These are phyloP conservation scores for Drosophila rellima DNA, from an alignment of 2,888 invertebrate genomes.

Conservation along the genomic window DNA sequence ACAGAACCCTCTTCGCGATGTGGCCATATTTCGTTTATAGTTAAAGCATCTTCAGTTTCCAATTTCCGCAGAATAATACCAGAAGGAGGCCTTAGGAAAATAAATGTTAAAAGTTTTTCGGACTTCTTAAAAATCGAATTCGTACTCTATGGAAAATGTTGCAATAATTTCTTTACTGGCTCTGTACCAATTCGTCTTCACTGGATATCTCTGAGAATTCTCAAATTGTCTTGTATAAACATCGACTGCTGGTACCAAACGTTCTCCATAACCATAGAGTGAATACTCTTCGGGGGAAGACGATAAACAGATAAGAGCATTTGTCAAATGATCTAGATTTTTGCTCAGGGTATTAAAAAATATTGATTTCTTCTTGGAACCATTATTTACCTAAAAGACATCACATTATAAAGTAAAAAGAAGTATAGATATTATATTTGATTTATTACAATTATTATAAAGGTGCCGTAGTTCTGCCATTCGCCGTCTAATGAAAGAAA, in stretches of 20 bases:
- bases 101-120: background rate
- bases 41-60: slow-evolving; percentile 53
- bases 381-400: slow-evolving; percentile 14
- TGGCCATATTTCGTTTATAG: slow-evolving; percentile 77
- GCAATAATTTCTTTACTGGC: slow-evolving; percentile 60
- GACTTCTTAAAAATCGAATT: background rate
- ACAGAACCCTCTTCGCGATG: slow-evolving; percentile 64
- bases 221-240: slow-evolving; percentile 29
- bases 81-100: slow-evolving; percentile 57
- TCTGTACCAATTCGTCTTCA: slow-evolving; percentile 68
- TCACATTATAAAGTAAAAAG: background rate
- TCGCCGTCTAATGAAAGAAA: slow-evolving; percentile 77
- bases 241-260: slow-evolving; percentile 53
- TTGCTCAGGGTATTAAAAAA: slow-evolving; percentile 72
- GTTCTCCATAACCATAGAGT: slow-evolving; percentile 60
- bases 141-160: slow-evolving; percentile 69
- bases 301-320: background rate
- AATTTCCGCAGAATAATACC: slow-evolving; percentile 62
- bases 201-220: background rate
- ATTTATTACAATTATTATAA: slow-evolving; percentile 70
- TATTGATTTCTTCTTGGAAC: background rate
- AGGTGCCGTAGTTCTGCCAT: slow-evolving; percentile 83
- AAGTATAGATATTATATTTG: background rate
- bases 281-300: slow-evolving; percentile 9
- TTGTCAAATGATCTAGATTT: slow-evolving; percentile 53